Evolutionary conservation across 2,797 vertebrate species (phyloP).

Genomic region (Remorina albescens): DNA sequence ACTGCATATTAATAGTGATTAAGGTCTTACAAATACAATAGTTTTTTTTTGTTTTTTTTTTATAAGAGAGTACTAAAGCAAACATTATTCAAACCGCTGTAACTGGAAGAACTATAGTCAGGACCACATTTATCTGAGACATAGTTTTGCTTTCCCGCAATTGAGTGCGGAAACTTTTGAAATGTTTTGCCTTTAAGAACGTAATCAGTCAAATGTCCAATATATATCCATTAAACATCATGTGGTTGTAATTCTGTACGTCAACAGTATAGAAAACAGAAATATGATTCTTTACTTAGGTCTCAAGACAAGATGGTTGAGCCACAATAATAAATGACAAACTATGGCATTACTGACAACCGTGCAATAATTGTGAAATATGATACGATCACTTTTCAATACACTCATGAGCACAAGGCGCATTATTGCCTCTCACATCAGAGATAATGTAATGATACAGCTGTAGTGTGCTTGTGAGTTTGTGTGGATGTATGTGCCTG

Average conservation of each 20-base stretch:
- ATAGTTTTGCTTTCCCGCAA: background rate
- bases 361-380: constrained; percentile 60
- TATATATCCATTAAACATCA: constrained; percentile 16
- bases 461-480: constrained; percentile 30
- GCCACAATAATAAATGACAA: constrained; percentile 41
- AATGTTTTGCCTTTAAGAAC: constrained; percentile 9
- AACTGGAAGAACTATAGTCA: background rate
- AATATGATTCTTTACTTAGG: constrained; percentile 28
- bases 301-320: constrained; percentile 8
- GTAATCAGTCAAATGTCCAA: background rate
- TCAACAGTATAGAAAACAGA: constrained; percentile 3
- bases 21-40: too few relatives aligned
- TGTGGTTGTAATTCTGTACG: constrained; percentile 22
- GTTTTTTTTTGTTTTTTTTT: too few relatives aligned
- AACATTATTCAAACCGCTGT: too few relatives aligned
- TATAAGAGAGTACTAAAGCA: too few relatives aligned
- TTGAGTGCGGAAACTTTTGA: constrained; percentile 11
- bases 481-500: constrained; percentile 40
- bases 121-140: background rate
- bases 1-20: background rate
- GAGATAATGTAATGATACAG: constrained; percentile 64
- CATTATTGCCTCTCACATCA: constrained; percentile 63
- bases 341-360: constrained; percentile 42
- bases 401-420: constrained; percentile 48
- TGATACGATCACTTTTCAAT: constrained; percentile 63